Percentiles rank a stretch among this genome's conserved stretches.
These are phyloP conservation scores for Paramormyrops hopkinsi DNA, from an alignment of 2,797 vertebrate genomes.

Conservation along the genomic window DNA sequence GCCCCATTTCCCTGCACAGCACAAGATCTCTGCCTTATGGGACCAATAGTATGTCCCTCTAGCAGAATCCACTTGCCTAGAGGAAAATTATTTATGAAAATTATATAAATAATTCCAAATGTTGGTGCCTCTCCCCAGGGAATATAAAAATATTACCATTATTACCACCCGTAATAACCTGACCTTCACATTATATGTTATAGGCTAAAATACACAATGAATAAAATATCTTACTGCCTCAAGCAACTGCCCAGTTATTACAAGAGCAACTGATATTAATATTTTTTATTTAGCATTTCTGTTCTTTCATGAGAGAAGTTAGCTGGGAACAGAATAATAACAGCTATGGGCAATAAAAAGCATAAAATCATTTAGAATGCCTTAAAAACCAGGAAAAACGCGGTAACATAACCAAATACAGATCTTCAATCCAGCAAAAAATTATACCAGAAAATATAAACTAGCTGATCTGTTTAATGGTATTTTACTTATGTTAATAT, in stretches of 20 bases:
- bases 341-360: background rate
- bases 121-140: background rate
- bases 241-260: slow-evolving; percentile 26
- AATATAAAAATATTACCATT: slow-evolving; percentile 2
- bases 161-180: background rate
- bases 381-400: background rate
- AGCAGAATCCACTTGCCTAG: background rate
- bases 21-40: background rate
- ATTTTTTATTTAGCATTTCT: background rate
- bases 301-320: background rate
- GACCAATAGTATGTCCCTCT: background rate
- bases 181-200: background rate
- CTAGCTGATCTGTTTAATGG: background rate
- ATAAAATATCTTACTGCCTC: background rate
- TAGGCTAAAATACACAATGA: background rate
- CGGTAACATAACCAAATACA: background rate
- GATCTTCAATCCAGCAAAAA: background rate
- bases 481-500: slow-evolving; percentile 2
- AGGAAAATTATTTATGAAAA: slow-evolving; percentile 5
- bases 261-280: background rate
- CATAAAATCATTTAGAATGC: background rate
- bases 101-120: slow-evolving; percentile 3
- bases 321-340: background rate
- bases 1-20: background rate
- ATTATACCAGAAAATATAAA: background rate